Conservation (phyloP, 2,113 vertebrate genomes). For the Onychorhynchus coronatus region DNA sequence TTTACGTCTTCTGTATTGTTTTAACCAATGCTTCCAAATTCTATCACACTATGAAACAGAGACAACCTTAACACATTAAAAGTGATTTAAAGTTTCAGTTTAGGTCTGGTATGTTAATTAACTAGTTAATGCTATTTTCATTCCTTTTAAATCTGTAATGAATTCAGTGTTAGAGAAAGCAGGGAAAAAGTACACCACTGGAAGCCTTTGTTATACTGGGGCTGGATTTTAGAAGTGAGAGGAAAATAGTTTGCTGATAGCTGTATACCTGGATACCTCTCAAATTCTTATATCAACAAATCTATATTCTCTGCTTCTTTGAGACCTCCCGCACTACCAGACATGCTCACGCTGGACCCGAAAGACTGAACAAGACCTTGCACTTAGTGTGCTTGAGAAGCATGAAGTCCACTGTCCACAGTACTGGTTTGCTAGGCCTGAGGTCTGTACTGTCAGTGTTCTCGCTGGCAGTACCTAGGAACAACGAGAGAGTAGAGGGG, state of each 20-base stretch:
- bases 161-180: neutral
- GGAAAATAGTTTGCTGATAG: neutral
- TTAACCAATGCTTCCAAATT: slow-evolving; percentile 54
- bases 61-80: slow-evolving; percentile 24
- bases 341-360: neutral
- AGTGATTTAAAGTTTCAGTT: slow-evolving; percentile 54
- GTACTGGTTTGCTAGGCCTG: neutral
- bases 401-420: neutral
- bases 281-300: neutral
- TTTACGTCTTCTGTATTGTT: slow-evolving; percentile 43
- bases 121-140: neutral
- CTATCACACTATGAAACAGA: slow-evolving; percentile 33
- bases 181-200: neutral
- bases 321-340: neutral
- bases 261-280: neutral
- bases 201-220: neutral
- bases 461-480: rapidly evolving
- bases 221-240: neutral
- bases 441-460: neutral
- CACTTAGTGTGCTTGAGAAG: neutral
- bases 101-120: slow-evolving; percentile 30
- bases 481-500: neutral
- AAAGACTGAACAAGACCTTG: neutral
- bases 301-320: neutral
- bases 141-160: slow-evolving; percentile 19